phyloP scores from a whole-genome alignment of 2,797 vertebrate genomes.

The Discoglossus pictus region DNA sequence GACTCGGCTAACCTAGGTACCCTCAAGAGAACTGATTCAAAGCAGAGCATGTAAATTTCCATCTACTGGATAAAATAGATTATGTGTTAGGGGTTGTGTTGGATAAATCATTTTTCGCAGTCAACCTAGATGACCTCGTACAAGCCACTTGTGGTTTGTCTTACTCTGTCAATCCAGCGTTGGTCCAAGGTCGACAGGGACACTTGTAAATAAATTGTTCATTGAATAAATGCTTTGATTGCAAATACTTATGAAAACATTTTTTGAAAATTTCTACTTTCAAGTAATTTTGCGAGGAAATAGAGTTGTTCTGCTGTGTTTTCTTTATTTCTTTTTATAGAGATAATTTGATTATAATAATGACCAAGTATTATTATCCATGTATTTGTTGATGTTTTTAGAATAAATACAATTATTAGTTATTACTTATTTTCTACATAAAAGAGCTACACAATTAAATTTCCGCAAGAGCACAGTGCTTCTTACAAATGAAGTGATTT shows the following conservation, averaged over 20 bases:
- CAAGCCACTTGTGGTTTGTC: constrained; percentile 14
- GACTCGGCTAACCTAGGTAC: constrained; percentile 16
- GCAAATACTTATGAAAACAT: constrained; percentile 3
- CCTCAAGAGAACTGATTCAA: constrained; percentile 17
- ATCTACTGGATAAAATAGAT: constrained; percentile 33
- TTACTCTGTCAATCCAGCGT: constrained; percentile 26
- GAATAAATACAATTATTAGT: too few species aligned
- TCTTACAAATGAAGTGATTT: too few species aligned
- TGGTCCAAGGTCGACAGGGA: constrained; percentile 36
- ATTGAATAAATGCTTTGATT: constrained; percentile 23
- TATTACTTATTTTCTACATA: too few species aligned
- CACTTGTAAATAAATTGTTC: constrained; percentile 27
- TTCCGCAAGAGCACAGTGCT: too few species aligned
- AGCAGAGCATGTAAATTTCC: constrained; percentile 41
- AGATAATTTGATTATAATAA: too few species aligned
- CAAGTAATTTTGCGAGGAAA: too few species aligned
- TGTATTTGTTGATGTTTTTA: too few species aligned
- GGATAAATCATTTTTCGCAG: constrained; percentile 40
- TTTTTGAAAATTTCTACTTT: too few species aligned
- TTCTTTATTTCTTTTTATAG: too few species aligned
- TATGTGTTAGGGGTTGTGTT: constrained; percentile 23
- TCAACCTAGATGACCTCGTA: constrained; percentile 28
- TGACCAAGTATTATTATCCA: too few species aligned
- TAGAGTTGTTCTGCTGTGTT: too few species aligned
- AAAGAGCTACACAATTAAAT: too few species aligned